Conservation (phyloP, 2,797 vertebrate genomes). For the Sorex maritimensis region DNA sequence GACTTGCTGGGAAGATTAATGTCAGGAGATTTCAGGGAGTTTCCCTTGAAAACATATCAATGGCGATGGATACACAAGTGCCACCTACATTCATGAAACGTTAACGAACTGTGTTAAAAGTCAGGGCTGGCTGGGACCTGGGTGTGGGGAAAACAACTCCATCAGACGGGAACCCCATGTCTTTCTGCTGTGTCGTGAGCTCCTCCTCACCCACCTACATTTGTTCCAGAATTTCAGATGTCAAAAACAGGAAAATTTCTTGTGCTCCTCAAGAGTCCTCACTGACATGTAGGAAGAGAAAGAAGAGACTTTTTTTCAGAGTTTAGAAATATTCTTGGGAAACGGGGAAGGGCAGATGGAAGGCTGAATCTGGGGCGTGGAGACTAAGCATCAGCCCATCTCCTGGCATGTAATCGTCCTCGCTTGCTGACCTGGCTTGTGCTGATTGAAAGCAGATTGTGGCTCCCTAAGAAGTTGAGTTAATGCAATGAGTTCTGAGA, state of each 20-base stretch:
- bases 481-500: slow-evolving; percentile 34
- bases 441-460: not conserved
- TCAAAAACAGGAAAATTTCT: slow-evolving; percentile 12
- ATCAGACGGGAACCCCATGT: not conserved
- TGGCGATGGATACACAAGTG: too few relatives aligned
- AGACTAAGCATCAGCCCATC: too few relatives aligned
- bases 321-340: not conserved
- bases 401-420: not conserved
- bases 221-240: not conserved
- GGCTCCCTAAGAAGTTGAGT: not conserved
- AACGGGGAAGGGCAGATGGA: not conserved
- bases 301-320: not conserved
- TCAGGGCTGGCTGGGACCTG: not conserved
- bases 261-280: slow-evolving; percentile 44
- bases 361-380: not conserved
- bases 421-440: not conserved
- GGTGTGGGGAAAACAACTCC: not conserved
- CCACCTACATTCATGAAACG: not conserved
- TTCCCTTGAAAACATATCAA: not conserved
- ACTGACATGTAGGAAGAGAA: not conserved
- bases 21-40: not conserved
- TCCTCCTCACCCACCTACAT: not conserved
- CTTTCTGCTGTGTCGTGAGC: not conserved
- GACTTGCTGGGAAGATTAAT: not conserved
- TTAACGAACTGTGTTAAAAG: not conserved